These are phyloP conservation scores for Pterocles burchelli DNA, from an alignment of 2,113 vertebrate species.

Conservation along the genomic window DNA sequence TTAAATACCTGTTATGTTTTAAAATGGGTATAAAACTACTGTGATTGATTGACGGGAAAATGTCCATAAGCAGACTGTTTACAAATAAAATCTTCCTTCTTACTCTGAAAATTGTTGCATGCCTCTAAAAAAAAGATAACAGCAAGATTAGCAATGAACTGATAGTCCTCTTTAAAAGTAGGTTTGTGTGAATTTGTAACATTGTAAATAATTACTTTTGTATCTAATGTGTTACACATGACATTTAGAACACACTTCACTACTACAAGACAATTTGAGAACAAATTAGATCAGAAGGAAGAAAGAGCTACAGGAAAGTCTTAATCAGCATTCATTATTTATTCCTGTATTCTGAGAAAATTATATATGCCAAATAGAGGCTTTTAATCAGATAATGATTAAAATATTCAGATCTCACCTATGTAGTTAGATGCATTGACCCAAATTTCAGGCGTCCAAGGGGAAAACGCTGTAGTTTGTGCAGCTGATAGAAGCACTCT, in stretches of 20 bases:
- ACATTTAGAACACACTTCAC: slow-evolving; percentile 1
- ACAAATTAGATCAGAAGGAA: slow-evolving; percentile 23
- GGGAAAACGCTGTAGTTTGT: not conserved
- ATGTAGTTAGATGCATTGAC: slow-evolving; percentile 8
- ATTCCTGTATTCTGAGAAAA: not conserved
- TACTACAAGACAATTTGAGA: not conserved
- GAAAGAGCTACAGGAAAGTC: not conserved
- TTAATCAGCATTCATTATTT: slow-evolving; percentile 40
- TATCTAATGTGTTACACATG: not conserved
- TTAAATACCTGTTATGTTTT: not conserved
- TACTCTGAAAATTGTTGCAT: not conserved
- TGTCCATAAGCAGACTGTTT: not conserved
- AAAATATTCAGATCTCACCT: slow-evolving; percentile 24
- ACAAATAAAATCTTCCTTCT: not conserved
- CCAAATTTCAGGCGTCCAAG: slow-evolving; percentile 21
- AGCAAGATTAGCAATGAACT: not conserved
- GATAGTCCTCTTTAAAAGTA: not conserved
- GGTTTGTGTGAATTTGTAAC: not conserved
- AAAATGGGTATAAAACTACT: not conserved
- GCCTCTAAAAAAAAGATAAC: not conserved
- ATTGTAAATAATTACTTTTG: not conserved
- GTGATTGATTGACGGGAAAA: not conserved
- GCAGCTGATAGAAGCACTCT: not conserved
- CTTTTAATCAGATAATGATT: slow-evolving; percentile 29
- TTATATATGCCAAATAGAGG: not conserved